Base-by-base conservation (phyloP, 2,797 vertebrate species). In the Rhinichthys osculus region DNA sequence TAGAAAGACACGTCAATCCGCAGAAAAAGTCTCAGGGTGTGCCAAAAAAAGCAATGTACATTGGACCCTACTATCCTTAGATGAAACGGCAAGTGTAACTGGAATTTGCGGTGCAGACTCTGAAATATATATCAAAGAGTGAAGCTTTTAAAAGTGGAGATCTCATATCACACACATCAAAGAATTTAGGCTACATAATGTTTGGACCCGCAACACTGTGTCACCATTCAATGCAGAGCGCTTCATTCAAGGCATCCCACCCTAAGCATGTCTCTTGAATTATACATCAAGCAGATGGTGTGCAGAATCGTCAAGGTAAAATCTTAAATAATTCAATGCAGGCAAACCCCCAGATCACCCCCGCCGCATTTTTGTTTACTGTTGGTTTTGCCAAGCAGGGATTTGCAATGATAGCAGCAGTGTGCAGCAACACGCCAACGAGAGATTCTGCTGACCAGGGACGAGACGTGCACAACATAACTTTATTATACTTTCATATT, bases 351-450 rank as follows among this genome's bases (percentile, higher is more conserved):
- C 38, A 27, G 19, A 33, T 47, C 64, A 57, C 52, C 52, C 30
- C 40, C 54, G 23, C 40, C 7, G 5, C 40, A 7, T 64, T 21
- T 81, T 79, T 85, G 77, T 85, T 85, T 87, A 87, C 57, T 72
- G 67, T 85, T 86, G 74, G 84, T 85, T 83, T 82, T 87, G 84
- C 71, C 21, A 33, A 83, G 74, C 77, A 81, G 86, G 81, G 82
- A 86, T 88, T 85, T 89, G 88, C 40, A 64, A 78, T 64, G 89
- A 90, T 80, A 87, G 83, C 83, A 79, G 66, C 83, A 79, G 66
- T 74, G 50, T 59, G 44, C 66, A 84, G 72, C 73, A 86, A 87
- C 79, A 62, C 76, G 19, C 79, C 86, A 84, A 88, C 81, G 88
- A 83, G 77, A 84, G 59, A 78, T 79, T 85, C 57, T 86, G 81